These are phyloP conservation scores for Phaethornis superciliosus DNA, from an alignment of 2,113 vertebrate genomes.

Conservation along the genomic window DNA sequence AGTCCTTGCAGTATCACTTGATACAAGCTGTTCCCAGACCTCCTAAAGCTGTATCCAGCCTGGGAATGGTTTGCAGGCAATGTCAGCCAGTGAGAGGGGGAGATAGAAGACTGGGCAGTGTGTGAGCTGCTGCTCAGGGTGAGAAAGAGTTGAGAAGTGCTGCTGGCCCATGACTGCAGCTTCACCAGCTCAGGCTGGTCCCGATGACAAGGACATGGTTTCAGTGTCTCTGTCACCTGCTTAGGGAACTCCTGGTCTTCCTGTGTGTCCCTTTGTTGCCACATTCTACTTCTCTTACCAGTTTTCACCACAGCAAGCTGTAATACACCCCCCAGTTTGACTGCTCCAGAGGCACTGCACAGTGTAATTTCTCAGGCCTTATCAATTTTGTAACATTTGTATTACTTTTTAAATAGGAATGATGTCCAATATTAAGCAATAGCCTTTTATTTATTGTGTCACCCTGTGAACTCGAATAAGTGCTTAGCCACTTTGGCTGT, in stretches of 20 bases:
- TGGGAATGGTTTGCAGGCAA: conserved; percentile 7
- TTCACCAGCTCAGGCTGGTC: background rate
- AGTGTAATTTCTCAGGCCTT: background rate
- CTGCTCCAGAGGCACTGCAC: background rate
- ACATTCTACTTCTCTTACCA: background rate
- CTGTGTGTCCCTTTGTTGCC: background rate
- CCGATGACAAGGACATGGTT: background rate
- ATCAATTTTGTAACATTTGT: background rate
- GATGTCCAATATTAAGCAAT: background rate
- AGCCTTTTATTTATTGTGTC: background rate
- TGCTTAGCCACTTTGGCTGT: background rate
- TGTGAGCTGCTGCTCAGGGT: background rate
- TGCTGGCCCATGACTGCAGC: background rate
- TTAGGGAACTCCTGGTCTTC: background rate
- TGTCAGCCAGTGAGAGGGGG: conserved; percentile 33
- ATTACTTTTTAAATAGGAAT: background rate
- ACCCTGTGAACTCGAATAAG: background rate
- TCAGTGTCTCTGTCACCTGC: background rate
- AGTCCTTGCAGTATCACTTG: conserved; percentile 1
- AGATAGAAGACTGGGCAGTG: background rate
- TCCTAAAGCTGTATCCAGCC: background rate
- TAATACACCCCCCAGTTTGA: background rate
- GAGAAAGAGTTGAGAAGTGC: background rate
- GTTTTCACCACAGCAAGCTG: background rate
- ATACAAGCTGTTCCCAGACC: conserved; percentile 15